Evolutionary conservation across 2,113 vertebrate species (phyloP), one percentile per base, ranked within the genome.

Genomic region (Leptosomus discolor): DNA sequence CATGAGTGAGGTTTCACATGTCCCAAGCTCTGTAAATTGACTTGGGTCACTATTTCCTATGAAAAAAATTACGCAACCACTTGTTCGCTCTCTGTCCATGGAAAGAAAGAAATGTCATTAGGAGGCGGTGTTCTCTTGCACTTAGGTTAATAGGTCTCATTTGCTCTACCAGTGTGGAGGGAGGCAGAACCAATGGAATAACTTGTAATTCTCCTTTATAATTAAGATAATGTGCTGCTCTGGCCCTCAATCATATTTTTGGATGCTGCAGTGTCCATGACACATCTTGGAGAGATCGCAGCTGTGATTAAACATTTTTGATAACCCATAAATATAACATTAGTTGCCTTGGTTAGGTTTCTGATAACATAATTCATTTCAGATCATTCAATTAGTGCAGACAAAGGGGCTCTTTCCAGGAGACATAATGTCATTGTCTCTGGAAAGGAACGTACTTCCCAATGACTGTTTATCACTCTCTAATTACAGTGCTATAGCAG

Each of bases 381-480:
- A 90, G 84, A 97, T 98, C 93, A 97, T 97, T 97, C 94, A 97
- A 92, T 98, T 98, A 98, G 96, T 23, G 67, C 92, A 97, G 96
- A 97, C 92, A 92, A 96, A 94, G 69, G 84, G 80, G 64, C 85
- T 94, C 85, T 97, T 96, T 95, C 92, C 90, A 92, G 88, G 96
- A 98, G 93, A 97, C 82, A 92, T 94, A 96, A 85, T 97, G 95
- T 97, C 96, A 98, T 94, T 97, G 93, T 96, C 95, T 92, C 92
- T 95, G 87, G 94, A 95, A 97, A 97, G 91, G 86, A 97, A 97
- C 41, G 23, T 76, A 91, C 94, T 96, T 97, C 76, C 80, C 96
- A 97, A 97, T 97, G 97, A 98, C 86, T 98, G 98, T 98, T 98
- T 98, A 98, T 98, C 97, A 98, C 94, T 94, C 90, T 74, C 34